Evolutionary conservation across 2,888 invertebrate genomes (phyloP).

Genomic region (Frankliniella fusca): DNA sequence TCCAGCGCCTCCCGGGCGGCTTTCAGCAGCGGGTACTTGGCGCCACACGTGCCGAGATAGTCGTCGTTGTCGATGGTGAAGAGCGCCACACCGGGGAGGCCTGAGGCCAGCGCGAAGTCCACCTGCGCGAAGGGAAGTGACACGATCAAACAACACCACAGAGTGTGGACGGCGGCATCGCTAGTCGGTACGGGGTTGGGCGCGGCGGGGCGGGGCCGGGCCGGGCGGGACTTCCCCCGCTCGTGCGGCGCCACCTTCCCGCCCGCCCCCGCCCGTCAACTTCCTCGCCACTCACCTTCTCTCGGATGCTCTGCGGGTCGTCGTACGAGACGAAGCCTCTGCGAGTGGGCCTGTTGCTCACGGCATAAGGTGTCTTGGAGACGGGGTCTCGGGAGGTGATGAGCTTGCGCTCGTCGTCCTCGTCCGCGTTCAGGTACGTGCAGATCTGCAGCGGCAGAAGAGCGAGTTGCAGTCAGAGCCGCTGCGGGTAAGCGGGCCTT

Average conservation of each 20-base stretch:
- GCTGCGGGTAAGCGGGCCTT: too few relatives aligned
- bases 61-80: slow-evolving; percentile 90
- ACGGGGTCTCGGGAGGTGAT: background rate
- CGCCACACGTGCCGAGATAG: slow-evolving; percentile 64
- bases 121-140: slow-evolving; percentile 44
- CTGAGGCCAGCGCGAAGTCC: slow-evolving; percentile 57
- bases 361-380: background rate
- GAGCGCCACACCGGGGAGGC: slow-evolving; percentile 76
- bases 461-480: background rate
- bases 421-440: background rate
- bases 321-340: background rate
- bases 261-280: background rate
- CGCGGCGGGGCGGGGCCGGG: background rate
- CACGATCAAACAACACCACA: background rate
- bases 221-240: background rate
- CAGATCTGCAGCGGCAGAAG: background rate
- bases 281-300: background rate
- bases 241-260: background rate
- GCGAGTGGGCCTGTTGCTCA: background rate
- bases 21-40: slow-evolving; percentile 62
- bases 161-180: background rate
- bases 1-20: slow-evolving; percentile 43
- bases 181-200: too few relatives aligned
- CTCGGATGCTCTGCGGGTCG: slow-evolving; percentile 5
- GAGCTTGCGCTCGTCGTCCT: background rate